Evolutionary conservation across 2,113 vertebrate species (phyloP), one percentile per base, ranked within the genome.

Genomic region (Laticauda laticaudata): DNA sequence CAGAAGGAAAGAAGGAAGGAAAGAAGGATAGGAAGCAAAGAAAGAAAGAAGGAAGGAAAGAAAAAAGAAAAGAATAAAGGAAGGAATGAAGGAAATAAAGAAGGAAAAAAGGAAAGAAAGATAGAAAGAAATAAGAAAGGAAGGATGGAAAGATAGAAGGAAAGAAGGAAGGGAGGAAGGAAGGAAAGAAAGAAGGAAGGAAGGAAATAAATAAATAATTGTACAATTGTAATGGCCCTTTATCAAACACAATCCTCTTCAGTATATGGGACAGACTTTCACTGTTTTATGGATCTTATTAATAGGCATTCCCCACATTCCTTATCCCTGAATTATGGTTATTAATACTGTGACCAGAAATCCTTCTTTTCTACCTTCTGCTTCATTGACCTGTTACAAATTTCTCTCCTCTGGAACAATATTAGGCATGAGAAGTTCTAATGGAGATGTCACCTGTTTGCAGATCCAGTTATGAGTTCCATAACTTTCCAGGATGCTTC

Each of bases 81-180:
- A 51, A 51, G 51, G 51, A 51, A 56, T 1, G 5, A 56, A 21
- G 55, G 0, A 56, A 20, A 5, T 3, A 3, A 55, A 4, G 18
- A 56, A 5, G 5, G 20, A 21, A 21, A 1, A 21, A 57, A 7
- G 0, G 20, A 23, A 2, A 2, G 5, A 56, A 55, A 18, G 55
- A 56, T 5, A 5, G 1, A 21, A 56, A 1, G 1, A 21, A 21
- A 6, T 1, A 56, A 0, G 0, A 0, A 57, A 6, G 54, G 54
- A 18, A 4, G 1, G 54, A 20, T 4, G 4, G 54, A 54, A 3
- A 3, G 14, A 15, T 15, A 9, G 14, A 55, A 18, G 15, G 18
- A 20, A 5, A 5, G 4, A 56, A 56, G 0, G 20, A 57, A 7
- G 0, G 20, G 7, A 57, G 2, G 5, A 21, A 56, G 2, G 5